Percentiles rank a stretch among this genome's conserved stretches.
Evolutionary conservation across 2,888 invertebrate genomes (phyloP).

Genomic region (Minunthozetes semirufus): DNA sequence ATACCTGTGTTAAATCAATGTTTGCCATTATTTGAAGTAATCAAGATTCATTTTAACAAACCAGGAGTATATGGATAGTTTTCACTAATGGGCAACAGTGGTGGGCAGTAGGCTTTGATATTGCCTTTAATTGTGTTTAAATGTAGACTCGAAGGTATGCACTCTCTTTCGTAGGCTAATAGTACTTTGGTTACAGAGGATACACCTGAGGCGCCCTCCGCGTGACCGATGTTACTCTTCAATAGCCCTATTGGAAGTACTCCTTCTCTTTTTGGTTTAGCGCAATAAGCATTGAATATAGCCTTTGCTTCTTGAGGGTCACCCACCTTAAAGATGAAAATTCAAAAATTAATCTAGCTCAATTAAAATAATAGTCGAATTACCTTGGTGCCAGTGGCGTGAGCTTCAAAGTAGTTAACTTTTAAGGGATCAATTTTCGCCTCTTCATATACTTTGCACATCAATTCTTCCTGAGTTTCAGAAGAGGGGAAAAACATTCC

Average conservation of each 20-base stretch:
- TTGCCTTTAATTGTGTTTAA: conserved; percentile 52
- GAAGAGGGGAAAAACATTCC: conserved; percentile 53
- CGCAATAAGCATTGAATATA: conserved; percentile 47
- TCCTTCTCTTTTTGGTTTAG: conserved; percentile 57
- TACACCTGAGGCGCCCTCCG: conserved; percentile 48
- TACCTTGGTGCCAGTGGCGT: conserved; percentile 81
- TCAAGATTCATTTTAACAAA: no score
- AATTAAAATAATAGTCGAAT: conserved; percentile 64
- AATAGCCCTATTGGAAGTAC: conserved; percentile 92
- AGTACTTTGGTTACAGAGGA: conserved; percentile 46
- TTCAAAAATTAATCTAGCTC: background rate
- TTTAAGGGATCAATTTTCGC: conserved; percentile 69
- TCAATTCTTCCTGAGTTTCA: conserved; percentile 59
- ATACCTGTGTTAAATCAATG: conserved; percentile 59
- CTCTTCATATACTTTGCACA: conserved; percentile 72
- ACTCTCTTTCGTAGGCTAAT: conserved; percentile 51
- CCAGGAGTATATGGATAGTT: background rate
- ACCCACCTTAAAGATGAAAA: conserved; percentile 44
- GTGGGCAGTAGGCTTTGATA: conserved; percentile 45
- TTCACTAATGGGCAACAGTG: background rate
- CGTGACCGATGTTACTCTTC: conserved; percentile 83
- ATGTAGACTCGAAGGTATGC: conserved; percentile 53
- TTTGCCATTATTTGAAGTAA: no score
- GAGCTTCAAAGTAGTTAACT: conserved; percentile 88
- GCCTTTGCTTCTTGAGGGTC: conserved; percentile 54